These are phyloP conservation scores for Porites cylindrica DNA, from an alignment of 92 coral and sea anemone genomes.

Conservation along the genomic window DNA sequence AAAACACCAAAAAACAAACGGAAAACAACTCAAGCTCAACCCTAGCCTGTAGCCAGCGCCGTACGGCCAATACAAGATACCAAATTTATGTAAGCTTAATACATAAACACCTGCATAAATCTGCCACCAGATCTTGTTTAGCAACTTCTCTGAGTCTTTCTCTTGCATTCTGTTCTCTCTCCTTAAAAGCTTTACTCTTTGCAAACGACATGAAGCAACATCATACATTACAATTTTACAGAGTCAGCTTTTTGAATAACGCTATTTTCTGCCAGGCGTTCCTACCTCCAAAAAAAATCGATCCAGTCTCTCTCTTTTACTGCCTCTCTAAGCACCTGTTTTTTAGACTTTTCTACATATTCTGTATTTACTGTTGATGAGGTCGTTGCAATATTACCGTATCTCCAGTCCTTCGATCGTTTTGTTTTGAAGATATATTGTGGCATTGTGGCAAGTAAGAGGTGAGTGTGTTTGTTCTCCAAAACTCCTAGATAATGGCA, in stretches of 20 bases:
- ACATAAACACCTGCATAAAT: constrained; percentile 63
- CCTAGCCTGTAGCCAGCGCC: too few relatives aligned
- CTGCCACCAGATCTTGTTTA: constrained; percentile 72
- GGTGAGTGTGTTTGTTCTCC: not conserved
- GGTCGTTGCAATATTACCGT: not conserved
- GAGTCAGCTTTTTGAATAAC: constrained; percentile 3
- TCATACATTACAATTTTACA: not conserved
- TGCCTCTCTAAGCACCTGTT: not conserved
- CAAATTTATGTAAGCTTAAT: too few relatives aligned
- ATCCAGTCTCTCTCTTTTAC: constrained; percentile 8
- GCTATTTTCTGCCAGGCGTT: constrained; percentile 38
- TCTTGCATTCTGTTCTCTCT: constrained; percentile 71
- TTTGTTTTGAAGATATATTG: not conserved
- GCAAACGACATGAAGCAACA: constrained; percentile 10
- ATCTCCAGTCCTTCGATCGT: not conserved
- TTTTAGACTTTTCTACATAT: too few relatives aligned
- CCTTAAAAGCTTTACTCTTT: constrained; percentile 75
- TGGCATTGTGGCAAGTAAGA: not conserved
- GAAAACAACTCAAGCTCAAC: not conserved
- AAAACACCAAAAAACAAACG: too few relatives aligned
- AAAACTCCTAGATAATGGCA: not conserved
- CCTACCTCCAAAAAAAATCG: not conserved
- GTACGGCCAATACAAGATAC: too few relatives aligned
- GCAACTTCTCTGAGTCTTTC: constrained; percentile 57
- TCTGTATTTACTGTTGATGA: too few relatives aligned